These are phyloP conservation scores for Austrolebias charrua DNA, from an alignment of 2,797 vertebrate genomes.

Conservation along the genomic window DNA sequence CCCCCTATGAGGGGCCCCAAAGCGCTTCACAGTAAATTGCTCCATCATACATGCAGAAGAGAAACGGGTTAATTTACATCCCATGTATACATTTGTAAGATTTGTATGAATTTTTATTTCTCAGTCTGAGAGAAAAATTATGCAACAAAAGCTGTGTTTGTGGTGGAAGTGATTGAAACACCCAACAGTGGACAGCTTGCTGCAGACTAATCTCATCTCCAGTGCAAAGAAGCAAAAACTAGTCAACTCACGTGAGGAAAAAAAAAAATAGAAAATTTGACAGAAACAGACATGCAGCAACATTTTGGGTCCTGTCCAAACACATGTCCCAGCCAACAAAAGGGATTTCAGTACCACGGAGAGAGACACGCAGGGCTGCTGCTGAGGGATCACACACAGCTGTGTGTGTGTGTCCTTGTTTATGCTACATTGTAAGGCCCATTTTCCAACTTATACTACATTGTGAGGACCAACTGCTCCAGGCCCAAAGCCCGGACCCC, in stretches of 20 bases:
- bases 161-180: slow-evolving; percentile 12
- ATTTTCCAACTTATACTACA: too few relatives aligned
- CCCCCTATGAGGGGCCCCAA: too few relatives aligned
- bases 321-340: slow-evolving; percentile 27
- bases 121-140: not conserved
- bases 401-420: not conserved
- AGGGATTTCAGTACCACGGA: slow-evolving; percentile 72
- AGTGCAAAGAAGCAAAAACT: slow-evolving; percentile 20
- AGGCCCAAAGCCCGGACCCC: too few relatives aligned
- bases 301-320: slow-evolving; percentile 43
- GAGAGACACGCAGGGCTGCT: slow-evolving; percentile 50
- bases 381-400: slow-evolving; percentile 29
- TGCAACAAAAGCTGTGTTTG: not conserved
- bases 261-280: slow-evolving; percentile 11
- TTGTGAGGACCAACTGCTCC: too few relatives aligned
- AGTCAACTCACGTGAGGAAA: slow-evolving; percentile 22
- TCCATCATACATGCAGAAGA: not conserved
- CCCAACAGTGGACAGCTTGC: slow-evolving; percentile 13
- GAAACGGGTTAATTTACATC: not conserved
- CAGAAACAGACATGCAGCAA: slow-evolving; percentile 3
- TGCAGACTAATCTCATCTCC: slow-evolving; percentile 27
- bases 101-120: not conserved
- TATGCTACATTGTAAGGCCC: too few relatives aligned
- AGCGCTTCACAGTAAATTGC: too few relatives aligned
- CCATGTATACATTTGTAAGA: not conserved